A percentile compares a stretch with the other conserved stretches of the same genome.
Conservation (phyloP, 2,888 invertebrate species). For the Drosophila antonietae region DNA sequence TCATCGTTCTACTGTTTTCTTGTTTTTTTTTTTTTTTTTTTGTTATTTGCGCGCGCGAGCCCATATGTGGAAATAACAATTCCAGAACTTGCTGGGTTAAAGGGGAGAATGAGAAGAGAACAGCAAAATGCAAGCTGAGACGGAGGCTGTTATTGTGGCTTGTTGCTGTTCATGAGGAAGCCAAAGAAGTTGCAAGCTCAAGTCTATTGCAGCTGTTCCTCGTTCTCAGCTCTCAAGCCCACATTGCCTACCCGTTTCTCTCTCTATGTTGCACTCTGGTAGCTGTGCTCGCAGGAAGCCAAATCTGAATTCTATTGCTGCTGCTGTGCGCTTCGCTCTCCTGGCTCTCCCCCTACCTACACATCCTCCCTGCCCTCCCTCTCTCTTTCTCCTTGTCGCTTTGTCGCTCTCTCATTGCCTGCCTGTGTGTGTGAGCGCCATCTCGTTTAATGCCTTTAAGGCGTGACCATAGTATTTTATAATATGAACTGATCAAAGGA, state of each 20-base stretch:
- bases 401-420: constrained; percentile 3
- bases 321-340: background rate
- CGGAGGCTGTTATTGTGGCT: constrained; percentile 25
- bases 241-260: background rate
- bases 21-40: no score
- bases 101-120: background rate
- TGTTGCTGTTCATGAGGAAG: constrained; percentile 55
- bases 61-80: constrained; percentile 77
- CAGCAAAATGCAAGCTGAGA: constrained; percentile 3
- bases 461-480: constrained; percentile 85
- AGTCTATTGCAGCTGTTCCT: constrained; percentile 65
- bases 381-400: background rate
- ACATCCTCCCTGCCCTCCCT: background rate
- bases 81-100: constrained; percentile 55
- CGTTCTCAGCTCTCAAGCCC: background rate
- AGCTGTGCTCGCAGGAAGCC: background rate
- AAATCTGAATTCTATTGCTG: constrained; percentile 8
- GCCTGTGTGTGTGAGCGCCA: constrained; percentile 81
- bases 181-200: constrained; percentile 70
- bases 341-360: background rate
- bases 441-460: constrained; percentile 85
- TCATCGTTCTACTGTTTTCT: constrained; percentile 30
- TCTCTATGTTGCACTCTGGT: background rate
- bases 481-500: constrained; percentile 85
- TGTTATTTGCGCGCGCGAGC: constrained; percentile 46